Percentiles rank a stretch among this genome's conserved stretches.
These are phyloP conservation scores for Scrobipalpa costella DNA, from an alignment of 2,888 invertebrate species.

Conservation along the genomic window DNA sequence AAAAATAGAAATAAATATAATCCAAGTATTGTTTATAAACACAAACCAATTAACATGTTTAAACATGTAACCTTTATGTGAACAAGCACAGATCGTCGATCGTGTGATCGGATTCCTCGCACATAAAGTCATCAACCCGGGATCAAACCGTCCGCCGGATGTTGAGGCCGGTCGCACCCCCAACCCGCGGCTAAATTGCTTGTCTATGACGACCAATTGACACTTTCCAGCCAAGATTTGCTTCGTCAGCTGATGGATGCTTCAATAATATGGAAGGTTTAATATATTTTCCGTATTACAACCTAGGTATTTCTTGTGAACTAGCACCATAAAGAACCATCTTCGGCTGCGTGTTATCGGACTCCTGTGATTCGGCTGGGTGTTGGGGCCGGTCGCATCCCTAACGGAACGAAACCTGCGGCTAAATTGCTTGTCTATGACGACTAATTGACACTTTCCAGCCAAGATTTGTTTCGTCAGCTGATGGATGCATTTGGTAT, in stretches of 20 bases:
- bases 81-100: not conserved
- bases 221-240: too few species aligned
- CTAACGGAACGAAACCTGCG: too few species aligned
- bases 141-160: constrained; percentile 35
- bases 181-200: not conserved
- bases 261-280: too few species aligned
- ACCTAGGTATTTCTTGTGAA: too few species aligned
- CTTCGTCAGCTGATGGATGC: too few species aligned
- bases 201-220: constrained; percentile 4
- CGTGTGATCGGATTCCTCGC: constrained; percentile 34
- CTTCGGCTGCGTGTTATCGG: constrained; percentile 28
- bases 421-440: constrained; percentile 5
- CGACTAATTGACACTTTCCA: too few species aligned
- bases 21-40: too few species aligned
- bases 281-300: too few species aligned
- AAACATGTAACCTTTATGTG: not conserved
- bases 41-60: too few species aligned
- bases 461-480: too few species aligned
- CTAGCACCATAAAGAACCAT: not conserved
- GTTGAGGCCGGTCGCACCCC: constrained; percentile 29
- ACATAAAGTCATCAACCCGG: constrained; percentile 40
- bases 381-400: constrained; percentile 29
- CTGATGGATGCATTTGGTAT: too few species aligned
- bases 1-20: too few species aligned
- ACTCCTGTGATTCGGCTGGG: constrained; percentile 35